Evolutionary conservation across 2,113 vertebrate species (phyloP), one percentile per base, ranked within the genome.

Genomic region (Callaeas wilsoni): DNA sequence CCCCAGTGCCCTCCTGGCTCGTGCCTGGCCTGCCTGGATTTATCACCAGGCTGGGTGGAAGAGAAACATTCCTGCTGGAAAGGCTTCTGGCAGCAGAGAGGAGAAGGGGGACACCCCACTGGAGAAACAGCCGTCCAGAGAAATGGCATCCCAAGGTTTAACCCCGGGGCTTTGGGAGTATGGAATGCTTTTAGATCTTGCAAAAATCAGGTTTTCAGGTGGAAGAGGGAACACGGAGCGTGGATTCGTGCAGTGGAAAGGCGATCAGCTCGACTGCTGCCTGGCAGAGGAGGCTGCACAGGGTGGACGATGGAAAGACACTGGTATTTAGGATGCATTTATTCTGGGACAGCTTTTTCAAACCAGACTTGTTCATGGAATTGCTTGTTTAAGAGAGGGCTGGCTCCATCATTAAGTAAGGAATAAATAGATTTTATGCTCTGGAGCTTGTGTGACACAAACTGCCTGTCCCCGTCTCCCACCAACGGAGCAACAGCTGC

Each of bases 231-330:
- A 26, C 13, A 8, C 0, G 0, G 13, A 67, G 33, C 1, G 4
- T 1, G 4, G 11, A 20, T 41, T 62, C 1, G 0, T 17, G 2
- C 3, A 3, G 29, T 3, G 11, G 30, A 13, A 32, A 47, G 33
- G 29, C 6, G 18, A 35, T 17, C 10, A 26, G 16, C n/a, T 74
- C 1, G 0, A 4, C 9, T 44, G 21, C 29, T 23, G 3, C 33
- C 26, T 42, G 27, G 13, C 15, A 35, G 57, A 55, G 39, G 8
- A 47, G 50, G 26, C 49, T 12, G 25, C 8, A 1, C 1, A 0
- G 21, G 35, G 9, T 47, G 18, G 16, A 10, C 0, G 1, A 16
- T 18, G 46, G 56, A 37, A 57, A 49, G 39, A 4, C 3, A 0
- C 22, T 19, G 10, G 59, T 29, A 23, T 35, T 84, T 30, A 13